Conservation (phyloP, 2,113 vertebrate species). For the Climacteris rufus region DNA sequence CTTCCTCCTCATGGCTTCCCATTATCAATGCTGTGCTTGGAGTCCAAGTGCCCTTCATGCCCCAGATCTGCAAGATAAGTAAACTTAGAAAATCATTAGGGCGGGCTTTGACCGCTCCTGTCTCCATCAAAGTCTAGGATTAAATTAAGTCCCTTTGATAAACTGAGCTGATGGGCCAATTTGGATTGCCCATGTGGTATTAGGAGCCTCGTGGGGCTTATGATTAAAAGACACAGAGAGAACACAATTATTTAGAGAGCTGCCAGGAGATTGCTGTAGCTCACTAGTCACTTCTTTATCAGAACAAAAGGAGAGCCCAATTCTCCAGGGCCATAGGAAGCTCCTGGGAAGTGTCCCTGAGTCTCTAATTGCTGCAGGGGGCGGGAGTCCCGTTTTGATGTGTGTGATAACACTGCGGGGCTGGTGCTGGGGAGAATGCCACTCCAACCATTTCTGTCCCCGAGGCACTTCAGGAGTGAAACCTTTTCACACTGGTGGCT, state of each 20-base stretch:
- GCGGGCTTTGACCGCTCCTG: not conserved
- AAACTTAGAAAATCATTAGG: constrained; percentile 45
- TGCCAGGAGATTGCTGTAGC: not conserved
- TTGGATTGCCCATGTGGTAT: not conserved
- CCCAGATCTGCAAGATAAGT: constrained; percentile 31
- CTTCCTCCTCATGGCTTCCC: not conserved
- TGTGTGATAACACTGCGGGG: not conserved
- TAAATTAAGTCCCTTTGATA: constrained; percentile 46
- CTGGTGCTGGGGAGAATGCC: not conserved
- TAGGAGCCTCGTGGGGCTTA: not conserved
- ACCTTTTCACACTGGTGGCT: not conserved
- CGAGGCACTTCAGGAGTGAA: not conserved
- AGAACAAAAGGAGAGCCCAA: not conserved
- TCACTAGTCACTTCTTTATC: not conserved
- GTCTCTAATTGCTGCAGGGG: not conserved
- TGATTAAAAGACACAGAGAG: constrained; percentile 35
- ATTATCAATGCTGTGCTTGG: not conserved
- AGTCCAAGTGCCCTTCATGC: not conserved
- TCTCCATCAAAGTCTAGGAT: constrained; percentile 30
- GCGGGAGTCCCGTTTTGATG: fast-evolving
- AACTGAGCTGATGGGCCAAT: constrained; percentile 28
- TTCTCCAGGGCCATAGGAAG: not conserved
- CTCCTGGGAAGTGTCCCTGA: not conserved
- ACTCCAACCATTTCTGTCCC: not conserved
- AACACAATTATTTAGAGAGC: constrained; percentile 26